A percentile compares a stretch with the other conserved stretches of the same genome.
These are phyloP conservation scores for Uropetala carovei DNA, from an alignment of 2,888 invertebrate species.

Conservation along the genomic window DNA sequence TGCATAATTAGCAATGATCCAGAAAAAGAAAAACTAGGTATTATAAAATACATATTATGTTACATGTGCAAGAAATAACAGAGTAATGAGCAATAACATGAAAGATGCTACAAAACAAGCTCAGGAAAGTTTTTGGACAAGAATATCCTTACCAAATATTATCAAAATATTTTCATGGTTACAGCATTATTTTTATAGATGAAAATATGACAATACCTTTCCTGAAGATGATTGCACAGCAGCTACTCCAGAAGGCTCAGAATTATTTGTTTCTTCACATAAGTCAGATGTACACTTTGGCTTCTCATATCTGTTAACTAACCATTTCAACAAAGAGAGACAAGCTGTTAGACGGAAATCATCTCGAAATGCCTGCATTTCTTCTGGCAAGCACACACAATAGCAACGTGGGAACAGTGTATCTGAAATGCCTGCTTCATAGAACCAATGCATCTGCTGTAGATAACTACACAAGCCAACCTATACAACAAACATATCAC, in stretches of 20 bases:
- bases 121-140: too few species aligned
- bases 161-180: too few species aligned
- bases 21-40: too few species aligned
- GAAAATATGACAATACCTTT: conserved; percentile 11
- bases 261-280: conserved; percentile 69
- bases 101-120: too few species aligned
- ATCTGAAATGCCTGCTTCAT: conserved; percentile 87
- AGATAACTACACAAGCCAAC: conserved; percentile 85
- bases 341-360: conserved; percentile 95
- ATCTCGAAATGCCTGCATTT: conserved; percentile 88
- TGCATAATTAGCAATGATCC: too few species aligned
- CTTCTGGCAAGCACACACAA: conserved; percentile 88
- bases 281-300: conserved; percentile 77
- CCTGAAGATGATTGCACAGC: conserved; percentile 28
- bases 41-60: too few species aligned
- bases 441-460: conserved; percentile 91
- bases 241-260: conserved; percentile 25
- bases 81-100: too few species aligned
- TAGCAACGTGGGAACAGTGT: conserved; percentile 93
- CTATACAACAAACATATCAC: conserved; percentile 70
- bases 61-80: too few species aligned
- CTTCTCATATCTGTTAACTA: conserved; percentile 79
- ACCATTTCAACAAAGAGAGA: conserved; percentile 88
- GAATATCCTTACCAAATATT: too few species aligned
- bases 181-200: too few species aligned